Evolutionary conservation across 2,888 invertebrate species (phyloP).

Genomic region (Leptopterna dolabrata): DNA sequence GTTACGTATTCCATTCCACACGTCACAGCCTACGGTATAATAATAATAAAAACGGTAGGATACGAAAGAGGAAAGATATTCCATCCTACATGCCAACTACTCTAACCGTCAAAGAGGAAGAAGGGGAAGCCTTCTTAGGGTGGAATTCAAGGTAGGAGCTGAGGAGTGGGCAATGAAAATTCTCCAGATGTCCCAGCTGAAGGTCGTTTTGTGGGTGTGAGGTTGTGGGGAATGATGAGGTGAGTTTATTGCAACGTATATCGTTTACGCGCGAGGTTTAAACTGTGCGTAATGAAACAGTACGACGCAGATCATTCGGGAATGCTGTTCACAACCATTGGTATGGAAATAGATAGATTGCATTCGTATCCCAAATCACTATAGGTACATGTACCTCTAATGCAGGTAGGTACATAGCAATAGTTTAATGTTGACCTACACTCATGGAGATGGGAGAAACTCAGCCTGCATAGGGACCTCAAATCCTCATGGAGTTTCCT

Average conservation of each 20-base stretch:
- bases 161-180: conserved; percentile 9
- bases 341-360: no score
- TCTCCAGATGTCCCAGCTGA: background rate
- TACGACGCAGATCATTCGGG: background rate
- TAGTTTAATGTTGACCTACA: no score
- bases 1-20: conserved; percentile 17
- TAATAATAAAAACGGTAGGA: background rate
- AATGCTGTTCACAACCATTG: no score
- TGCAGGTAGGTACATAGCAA: no score
- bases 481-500: no score
- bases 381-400: no score
- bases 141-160: background rate
- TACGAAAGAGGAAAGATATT: background rate
- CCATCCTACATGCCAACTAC: background rate
- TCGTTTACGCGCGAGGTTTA: background rate
- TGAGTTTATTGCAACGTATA: background rate
- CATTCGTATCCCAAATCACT: no score
- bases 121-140: background rate
- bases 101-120: background rate
- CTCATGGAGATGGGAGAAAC: no score
- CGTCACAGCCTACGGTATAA: background rate
- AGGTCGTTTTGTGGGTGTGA: conserved; percentile 5
- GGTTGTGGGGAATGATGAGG: background rate
- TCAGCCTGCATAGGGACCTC: no score
- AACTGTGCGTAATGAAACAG: background rate